A percentile compares a stretch with the other conserved stretches of the same genome.
Evolutionary conservation across 2,888 invertebrate genomes (phyloP).

Genomic region (Leptopilina myrica): DNA sequence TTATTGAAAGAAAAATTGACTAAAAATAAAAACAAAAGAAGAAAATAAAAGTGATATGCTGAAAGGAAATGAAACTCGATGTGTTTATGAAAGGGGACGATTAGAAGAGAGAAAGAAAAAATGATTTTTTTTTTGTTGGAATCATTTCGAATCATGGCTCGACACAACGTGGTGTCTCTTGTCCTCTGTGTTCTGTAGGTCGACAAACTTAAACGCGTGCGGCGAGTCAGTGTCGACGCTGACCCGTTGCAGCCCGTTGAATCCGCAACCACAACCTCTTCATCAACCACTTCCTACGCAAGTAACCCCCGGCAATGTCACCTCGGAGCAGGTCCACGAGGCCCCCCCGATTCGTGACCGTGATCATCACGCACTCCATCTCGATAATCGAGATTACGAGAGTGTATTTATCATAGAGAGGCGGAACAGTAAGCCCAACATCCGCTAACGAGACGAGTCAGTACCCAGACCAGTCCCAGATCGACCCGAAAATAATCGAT

Average conservation of each 20-base stretch:
- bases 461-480: conserved; percentile 57
- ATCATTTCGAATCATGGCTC: conserved; percentile 57
- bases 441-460: conserved; percentile 72
- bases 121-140: conserved; percentile 49
- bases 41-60: not conserved
- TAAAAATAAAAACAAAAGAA: too few species aligned
- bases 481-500: conserved; percentile 58
- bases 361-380: conserved; percentile 76
- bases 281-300: conserved; percentile 76
- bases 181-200: conserved; percentile 76
- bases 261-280: conserved; percentile 76
- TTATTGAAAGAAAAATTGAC: not conserved
- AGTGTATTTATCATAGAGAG: conserved; percentile 84
- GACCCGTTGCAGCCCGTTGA: conserved; percentile 77
- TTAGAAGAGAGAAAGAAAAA: conserved; percentile 53
- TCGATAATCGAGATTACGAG: conserved; percentile 83
- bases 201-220: conserved; percentile 77
- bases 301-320: conserved; percentile 76
- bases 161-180: conserved; percentile 72
- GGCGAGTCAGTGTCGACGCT: conserved; percentile 77
- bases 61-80: conserved; percentile 37
- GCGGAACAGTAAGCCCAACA: conserved; percentile 77
- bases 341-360: conserved; percentile 76
- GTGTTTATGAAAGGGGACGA: conserved; percentile 34
- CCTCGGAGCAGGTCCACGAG: conserved; percentile 76